phyloP scores from a whole-genome alignment of 2,888 invertebrate species.

The Harmothoe impar region DNA sequence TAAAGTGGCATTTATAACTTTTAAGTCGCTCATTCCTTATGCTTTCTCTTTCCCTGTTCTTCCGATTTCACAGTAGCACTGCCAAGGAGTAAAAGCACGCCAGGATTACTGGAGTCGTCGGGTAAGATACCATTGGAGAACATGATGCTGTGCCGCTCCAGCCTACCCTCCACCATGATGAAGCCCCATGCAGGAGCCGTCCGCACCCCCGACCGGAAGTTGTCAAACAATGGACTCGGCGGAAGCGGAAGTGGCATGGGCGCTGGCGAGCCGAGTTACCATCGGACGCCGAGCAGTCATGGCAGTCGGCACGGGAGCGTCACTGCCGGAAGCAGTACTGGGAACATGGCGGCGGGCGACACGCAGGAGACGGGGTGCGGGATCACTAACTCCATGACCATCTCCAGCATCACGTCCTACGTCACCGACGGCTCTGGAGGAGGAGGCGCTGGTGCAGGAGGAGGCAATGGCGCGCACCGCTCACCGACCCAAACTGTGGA shows the following conservation, averaged over 20 bases:
- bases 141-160: conserved; percentile 71
- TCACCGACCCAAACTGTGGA: conserved; percentile 83
- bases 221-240: not conserved
- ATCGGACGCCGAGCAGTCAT: not conserved
- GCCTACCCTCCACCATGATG: conserved; percentile 69
- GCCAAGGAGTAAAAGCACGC: conserved; percentile 97
- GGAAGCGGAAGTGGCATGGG: not conserved
- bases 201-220: not conserved
- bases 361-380: conserved; percentile 69
- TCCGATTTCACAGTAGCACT: conserved; percentile 92
- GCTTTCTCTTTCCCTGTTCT: too few species aligned
- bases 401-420: conserved; percentile 78
- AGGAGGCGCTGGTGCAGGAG: conserved; percentile 50
- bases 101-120: conserved; percentile 95
- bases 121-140: conserved; percentile 89
- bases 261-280: conserved; percentile 42
- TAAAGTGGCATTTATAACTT: too few species aligned
- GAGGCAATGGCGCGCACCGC: conserved; percentile 64
- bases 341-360: conserved; percentile 71
- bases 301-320: conserved; percentile 58
- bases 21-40: too few species aligned
- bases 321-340: conserved; percentile 70
- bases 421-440: conserved; percentile 73
- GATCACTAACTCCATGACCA: conserved; percentile 75
- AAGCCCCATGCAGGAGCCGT: not conserved